phyloP scores from a whole-genome alignment of 2,113 vertebrate species.

The Phrynosoma blainvillii region DNA sequence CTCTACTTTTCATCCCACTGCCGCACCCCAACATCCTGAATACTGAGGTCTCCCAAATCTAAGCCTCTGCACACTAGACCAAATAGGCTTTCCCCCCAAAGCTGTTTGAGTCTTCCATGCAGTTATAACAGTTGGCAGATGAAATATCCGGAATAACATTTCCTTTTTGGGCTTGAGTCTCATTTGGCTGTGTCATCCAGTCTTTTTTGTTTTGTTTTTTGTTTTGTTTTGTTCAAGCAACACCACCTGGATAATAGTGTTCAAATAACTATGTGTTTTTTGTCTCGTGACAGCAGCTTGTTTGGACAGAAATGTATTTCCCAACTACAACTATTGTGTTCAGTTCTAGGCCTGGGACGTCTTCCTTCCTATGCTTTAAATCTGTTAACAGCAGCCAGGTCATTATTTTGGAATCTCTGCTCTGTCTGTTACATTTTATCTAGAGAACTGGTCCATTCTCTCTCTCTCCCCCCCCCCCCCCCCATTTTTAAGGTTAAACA shows the following conservation, averaged over 20 bases:
- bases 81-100: background rate
- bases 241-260: constrained; percentile 32
- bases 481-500: background rate
- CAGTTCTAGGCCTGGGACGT: constrained; percentile 12
- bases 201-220: background rate
- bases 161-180: background rate
- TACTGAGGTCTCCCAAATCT: background rate
- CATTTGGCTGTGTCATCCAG: background rate
- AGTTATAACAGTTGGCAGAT: background rate
- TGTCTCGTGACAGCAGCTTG: constrained; percentile 33
- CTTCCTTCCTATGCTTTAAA: constrained; percentile 41
- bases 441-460: constrained; percentile 31
- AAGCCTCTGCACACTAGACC: background rate
- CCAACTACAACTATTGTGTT: constrained; percentile 20
- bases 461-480: background rate
- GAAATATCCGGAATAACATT: background rate
- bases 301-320: constrained; percentile 18
- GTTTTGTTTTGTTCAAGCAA: too few relatives aligned
- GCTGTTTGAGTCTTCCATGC: background rate
- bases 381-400: constrained; percentile 26
- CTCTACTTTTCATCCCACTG: background rate
- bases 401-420: constrained; percentile 49
- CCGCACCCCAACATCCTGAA: background rate
- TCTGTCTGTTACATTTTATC: constrained; percentile 21
- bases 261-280: background rate